Base-by-base conservation (phyloP, 2,888 invertebrate genomes). In the Atrina japonica region DNA sequence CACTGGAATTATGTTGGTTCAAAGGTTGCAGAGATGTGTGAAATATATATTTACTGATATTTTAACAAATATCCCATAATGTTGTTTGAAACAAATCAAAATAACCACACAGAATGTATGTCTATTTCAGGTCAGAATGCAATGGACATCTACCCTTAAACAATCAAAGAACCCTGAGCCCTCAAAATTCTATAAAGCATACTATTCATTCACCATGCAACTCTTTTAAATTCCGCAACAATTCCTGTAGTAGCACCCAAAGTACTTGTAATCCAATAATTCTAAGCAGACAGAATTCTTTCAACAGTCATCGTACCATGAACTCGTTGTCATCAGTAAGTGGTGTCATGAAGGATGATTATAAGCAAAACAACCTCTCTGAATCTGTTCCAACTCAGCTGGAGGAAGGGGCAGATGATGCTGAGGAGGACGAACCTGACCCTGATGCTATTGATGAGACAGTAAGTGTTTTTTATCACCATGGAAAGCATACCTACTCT, bases 131-230 rank as follows among this genome's bases (percentile, higher is more conserved):
- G 58, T 41, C 52, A 21, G 94, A 94, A 84, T 96, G 88, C 92
- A 96, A 83, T 93, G 91, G 91, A 16, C 89, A 86, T 61, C 82
- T 88, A 14, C 89, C 89, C 9, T 79, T 90, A 18, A 90, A 91
- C 80, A 90, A 91, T 78, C 86, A 88, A 67, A 75, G 90, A 70
- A 88, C 90, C 43, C 89, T 94, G 71, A 95, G 94, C 88, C 94
- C 95, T 25, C 95, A 95, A 88, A 94, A 94, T 90, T 94, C 95
- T 18, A 92, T 94, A 77, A 92, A 93, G 84, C 92, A 93, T 27
- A 80, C 80, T 66, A 76, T 83, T 60, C 83, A 85, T 35, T 85
- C 86, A 16, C 85, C 86, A 5, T 84, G 83, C 63, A 88, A 86
- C 74, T 86, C 88, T 29, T 85, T 86, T 63, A 85, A 82, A 73